These are phyloP conservation scores for Sardina pilchardus DNA, from an alignment of 2,113 vertebrate genomes.

Conservation along the genomic window DNA sequence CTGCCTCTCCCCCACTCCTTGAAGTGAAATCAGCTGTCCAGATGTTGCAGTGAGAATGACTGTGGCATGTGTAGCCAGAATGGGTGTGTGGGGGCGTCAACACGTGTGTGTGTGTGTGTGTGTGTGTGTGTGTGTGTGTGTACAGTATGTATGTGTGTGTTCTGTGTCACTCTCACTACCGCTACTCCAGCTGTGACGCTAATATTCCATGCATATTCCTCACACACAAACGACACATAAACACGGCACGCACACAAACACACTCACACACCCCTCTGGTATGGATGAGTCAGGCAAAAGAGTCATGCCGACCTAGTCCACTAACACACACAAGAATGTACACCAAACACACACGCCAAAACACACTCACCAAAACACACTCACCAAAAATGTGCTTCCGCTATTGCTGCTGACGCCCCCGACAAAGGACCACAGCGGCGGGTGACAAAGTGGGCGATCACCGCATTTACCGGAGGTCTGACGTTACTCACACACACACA, in stretches of 20 bases:
- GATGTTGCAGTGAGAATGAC: not conserved
- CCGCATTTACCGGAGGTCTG: not conserved
- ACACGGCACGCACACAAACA: not conserved
- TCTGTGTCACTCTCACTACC: too few species aligned
- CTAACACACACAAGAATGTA: too few species aligned
- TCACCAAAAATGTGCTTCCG: constrained; percentile 12
- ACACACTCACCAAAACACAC: not conserved
- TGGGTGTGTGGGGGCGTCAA: too few species aligned
- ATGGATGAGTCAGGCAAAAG: not conserved
- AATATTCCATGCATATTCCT: too few species aligned
- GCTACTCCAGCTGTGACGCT: too few species aligned
- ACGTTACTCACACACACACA: not conserved
- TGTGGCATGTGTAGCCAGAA: too few species aligned
- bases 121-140: too few species aligned
- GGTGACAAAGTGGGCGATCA: not conserved
- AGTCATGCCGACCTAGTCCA: not conserved
- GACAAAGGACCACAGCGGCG: not conserved
- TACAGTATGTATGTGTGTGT: too few species aligned
- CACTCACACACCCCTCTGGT: not conserved
- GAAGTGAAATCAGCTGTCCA: not conserved
- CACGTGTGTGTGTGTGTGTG: too few species aligned
- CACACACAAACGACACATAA: too few species aligned
- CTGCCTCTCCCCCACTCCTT: not conserved
- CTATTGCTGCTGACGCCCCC: not conserved
- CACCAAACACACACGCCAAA: not conserved